Evolutionary conservation across 2,797 vertebrate genomes (phyloP), one percentile per base, ranked within the genome.

Genomic region (Hafferia zeledoni): DNA sequence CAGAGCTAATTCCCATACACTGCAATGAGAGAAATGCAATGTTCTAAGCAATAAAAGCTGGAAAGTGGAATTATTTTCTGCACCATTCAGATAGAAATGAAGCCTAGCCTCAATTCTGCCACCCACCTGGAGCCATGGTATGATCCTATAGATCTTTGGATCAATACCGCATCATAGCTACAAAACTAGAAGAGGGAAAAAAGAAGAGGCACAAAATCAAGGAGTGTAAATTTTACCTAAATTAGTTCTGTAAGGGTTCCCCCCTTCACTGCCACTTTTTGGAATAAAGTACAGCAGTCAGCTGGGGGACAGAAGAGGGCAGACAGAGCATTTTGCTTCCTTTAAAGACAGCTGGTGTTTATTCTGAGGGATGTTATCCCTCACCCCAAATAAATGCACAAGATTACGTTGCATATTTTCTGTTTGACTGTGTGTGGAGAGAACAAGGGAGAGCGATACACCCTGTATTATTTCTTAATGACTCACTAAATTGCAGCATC

Each of bases 61-160:
- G 92, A 89, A 87, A 95, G 83, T 41, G 46, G 94, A 95, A 94
- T 97, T 95, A 93, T 95, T 96, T 97, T 96, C 94, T 77, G 74
- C 90, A 72, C 95, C 89, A 95, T 97, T 97, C 96, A 96, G 87
- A 97, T 97, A 83, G 96, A 97, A 97, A 97, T 97, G 95, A 97
- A 96, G 92, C 84, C 78, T 81, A 69, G 69, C 65, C 64, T 95
- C 94, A 93, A 74, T 94, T 93, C 94, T 89, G 70, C 93, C 95
- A 96, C 95, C 96, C 92, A 97, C 94, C 94, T 96, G 94, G 92
- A 94, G 95, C 90, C 69, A 71, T 92, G 70, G 83, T 96, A 94
- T 75, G 87, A 94, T 89, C 95, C 95, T 95, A 97, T 96, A 95
- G 96, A 96, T 96, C 96, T 96, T 89, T 72, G 81, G 95, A 97